Evolutionary conservation across 1,140 invertebrate genomes (phyloP).

Genomic region (Cheumatopsyche charites): DNA sequence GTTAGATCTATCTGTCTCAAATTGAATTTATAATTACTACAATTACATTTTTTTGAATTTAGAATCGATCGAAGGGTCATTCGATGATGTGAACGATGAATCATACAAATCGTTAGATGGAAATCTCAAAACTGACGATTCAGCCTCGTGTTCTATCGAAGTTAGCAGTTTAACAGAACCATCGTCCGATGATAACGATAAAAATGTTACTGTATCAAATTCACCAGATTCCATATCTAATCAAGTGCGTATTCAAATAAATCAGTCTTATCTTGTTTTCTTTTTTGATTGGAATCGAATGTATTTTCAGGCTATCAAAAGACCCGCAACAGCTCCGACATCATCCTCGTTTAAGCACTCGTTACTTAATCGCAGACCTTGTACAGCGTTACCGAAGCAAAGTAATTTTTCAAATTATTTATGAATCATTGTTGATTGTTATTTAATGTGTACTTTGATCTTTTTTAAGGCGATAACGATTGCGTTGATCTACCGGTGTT

Average conservation of each 20-base stretch:
- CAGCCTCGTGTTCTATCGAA: slow-evolving; percentile 41
- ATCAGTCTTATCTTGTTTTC: no score
- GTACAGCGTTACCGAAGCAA: slow-evolving; percentile 10
- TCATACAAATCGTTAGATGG: slow-evolving; percentile 28
- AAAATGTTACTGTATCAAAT: neutral
- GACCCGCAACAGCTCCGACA: slow-evolving; percentile 25
- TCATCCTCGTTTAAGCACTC: neutral
- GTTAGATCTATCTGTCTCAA: neutral
- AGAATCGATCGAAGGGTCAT: slow-evolving; percentile 5
- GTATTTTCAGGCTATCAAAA: neutral
- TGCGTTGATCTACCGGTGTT: slow-evolving; percentile 24
- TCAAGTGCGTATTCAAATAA: neutral
- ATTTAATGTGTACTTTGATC: neutral
- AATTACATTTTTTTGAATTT: neutral
- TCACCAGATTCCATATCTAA: neutral
- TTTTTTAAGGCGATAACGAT: neutral
- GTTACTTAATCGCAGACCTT: neutral
- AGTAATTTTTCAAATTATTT: slow-evolving; percentile 13
- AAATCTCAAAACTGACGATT: slow-evolving; percentile 26
- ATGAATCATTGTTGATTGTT: neutral
- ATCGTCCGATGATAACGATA: slow-evolving; percentile 30
- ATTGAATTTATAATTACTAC: neutral
- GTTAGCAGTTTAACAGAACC: slow-evolving; percentile 46
- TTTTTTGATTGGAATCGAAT: neutral
- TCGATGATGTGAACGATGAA: slow-evolving; percentile 11